Evolutionary conservation across 2,888 invertebrate genomes (phyloP).

Genomic region (Rugalucina vietnamica): DNA sequence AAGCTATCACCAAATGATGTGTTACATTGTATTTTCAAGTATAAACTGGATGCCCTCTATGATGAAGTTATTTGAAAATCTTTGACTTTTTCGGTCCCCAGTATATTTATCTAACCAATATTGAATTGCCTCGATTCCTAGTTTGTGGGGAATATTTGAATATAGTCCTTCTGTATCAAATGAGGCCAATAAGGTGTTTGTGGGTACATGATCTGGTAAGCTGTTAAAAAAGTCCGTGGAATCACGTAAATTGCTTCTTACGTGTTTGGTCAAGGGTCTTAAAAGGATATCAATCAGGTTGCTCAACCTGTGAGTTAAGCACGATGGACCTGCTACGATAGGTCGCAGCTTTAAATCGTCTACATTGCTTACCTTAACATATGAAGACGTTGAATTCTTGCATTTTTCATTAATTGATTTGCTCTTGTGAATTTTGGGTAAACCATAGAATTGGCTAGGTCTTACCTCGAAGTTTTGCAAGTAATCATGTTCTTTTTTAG

Average conservation of each 20-base stretch:
- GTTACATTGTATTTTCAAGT: slow-evolving; percentile 33
- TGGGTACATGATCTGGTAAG: background rate
- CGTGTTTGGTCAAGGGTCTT: background rate
- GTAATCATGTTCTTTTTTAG: background rate
- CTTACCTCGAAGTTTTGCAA: background rate
- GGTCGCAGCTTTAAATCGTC: background rate
- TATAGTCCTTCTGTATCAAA: slow-evolving; percentile 41
- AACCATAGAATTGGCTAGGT: background rate
- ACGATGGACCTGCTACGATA: background rate
- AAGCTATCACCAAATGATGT: slow-evolving; percentile 29
- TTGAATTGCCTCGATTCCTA: slow-evolving; percentile 35
- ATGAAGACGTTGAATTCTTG: background rate
- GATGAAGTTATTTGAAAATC: slow-evolving; percentile 34
- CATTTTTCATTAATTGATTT: background rate
- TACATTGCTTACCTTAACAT: background rate
- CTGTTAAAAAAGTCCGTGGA: background rate
- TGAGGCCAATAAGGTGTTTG: background rate
- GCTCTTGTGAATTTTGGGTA: background rate
- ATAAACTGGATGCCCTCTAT: slow-evolving; percentile 31
- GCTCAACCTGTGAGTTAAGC: background rate
- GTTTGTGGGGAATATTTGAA: slow-evolving; percentile 42
- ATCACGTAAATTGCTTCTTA: background rate
- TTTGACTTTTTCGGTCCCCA: background rate
- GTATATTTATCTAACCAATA: slow-evolving; percentile 42
- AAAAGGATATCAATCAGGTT: background rate